Evolutionary conservation across 2,113 vertebrate species (phyloP).

Genomic region (Semnopithecus entellus): DNA sequence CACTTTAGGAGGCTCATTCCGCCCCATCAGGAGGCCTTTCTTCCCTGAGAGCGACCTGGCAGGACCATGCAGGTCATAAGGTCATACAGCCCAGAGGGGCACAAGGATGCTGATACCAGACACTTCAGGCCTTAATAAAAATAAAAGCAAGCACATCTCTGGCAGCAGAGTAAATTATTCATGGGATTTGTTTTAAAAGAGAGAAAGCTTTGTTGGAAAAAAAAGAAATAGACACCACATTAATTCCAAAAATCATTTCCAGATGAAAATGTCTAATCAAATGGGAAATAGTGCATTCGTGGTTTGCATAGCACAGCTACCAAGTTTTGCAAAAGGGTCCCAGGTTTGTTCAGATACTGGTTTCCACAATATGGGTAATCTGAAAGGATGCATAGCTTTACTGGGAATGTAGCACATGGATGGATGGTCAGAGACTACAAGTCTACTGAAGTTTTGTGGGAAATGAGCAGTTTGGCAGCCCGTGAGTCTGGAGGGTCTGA

Average conservation of each 20-base stretch:
- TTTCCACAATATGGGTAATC: constrained; percentile 33
- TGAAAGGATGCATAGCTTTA: constrained; percentile 68
- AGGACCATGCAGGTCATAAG: neutral
- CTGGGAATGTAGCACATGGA: constrained; percentile 65
- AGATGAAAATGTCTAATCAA: constrained; percentile 42
- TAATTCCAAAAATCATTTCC: constrained; percentile 24
- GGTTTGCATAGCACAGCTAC: neutral
- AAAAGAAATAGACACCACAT: neutral
- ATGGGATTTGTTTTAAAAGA: constrained; percentile 14
- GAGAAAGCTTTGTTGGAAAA: neutral
- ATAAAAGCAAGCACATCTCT: constrained; percentile 50
- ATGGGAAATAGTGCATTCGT: neutral
- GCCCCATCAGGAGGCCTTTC: neutral
- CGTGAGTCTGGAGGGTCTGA: constrained; percentile 79
- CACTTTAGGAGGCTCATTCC: neutral
- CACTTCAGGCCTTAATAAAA: constrained; percentile 11
- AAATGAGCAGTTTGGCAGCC: constrained; percentile 79
- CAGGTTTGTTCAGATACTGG: constrained; percentile 57
- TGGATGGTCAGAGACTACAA: constrained; percentile 60
- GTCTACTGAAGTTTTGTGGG: constrained; percentile 80
- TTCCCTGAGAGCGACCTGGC: constrained; percentile 31
- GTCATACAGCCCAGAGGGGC: neutral
- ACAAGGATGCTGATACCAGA: neutral
- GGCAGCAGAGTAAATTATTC: constrained; percentile 29
- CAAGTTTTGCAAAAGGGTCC: neutral